Base-by-base conservation (phyloP, 35 echinoderm and acorn worm species). In the Holothuria glaberrima region DNA sequence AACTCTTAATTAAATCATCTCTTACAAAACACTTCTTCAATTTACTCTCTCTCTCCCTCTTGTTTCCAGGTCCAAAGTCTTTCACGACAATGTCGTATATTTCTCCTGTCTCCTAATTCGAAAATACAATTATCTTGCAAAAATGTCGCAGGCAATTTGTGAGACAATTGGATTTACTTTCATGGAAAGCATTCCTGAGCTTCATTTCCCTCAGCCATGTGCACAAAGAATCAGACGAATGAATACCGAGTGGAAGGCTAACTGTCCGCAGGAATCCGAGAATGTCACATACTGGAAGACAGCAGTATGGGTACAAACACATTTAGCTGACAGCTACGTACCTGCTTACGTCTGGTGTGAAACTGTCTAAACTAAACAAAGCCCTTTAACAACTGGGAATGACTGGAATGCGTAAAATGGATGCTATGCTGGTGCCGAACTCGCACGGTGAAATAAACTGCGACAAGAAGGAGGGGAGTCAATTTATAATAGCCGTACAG, bases 81-180 rank as follows among this genome's bases (percentile, higher is more conserved):
- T 69, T 27, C 66, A 69, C 66, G 25, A 27, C 66, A 28, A 27
- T 19, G 31, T 69, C 31, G 25, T 13, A 27, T 69, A 30, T 33
- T 33, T 69, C 31, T 21, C 44, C 71, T 41, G 32, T 45, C 44
- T n/a, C 44, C 31, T 41, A 75, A 38, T 75, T 75, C 9, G 29
- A 17, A 75, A 75, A 75, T 75, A 75, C 33, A 75, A 75, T 75
- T 75, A 75, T 75, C 71, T 16, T 75, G 71, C 71, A 75, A 75
- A 75, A 48, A 75, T 75, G 71, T 75, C 71, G 44, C 71, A 38
- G 71, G 44, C 71, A 75, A 75, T 75, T 75, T 75, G 25, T 21
- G 14, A 32, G 22, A 41, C 28, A 21, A 75, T 41, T 75, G 32
- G 71, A 41, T 41, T 75, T 75, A 75, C 21, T n/a, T 75, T 75